Conservation (phyloP, 2,797 vertebrate genomes). For the Thripadectes ignobilis region DNA sequence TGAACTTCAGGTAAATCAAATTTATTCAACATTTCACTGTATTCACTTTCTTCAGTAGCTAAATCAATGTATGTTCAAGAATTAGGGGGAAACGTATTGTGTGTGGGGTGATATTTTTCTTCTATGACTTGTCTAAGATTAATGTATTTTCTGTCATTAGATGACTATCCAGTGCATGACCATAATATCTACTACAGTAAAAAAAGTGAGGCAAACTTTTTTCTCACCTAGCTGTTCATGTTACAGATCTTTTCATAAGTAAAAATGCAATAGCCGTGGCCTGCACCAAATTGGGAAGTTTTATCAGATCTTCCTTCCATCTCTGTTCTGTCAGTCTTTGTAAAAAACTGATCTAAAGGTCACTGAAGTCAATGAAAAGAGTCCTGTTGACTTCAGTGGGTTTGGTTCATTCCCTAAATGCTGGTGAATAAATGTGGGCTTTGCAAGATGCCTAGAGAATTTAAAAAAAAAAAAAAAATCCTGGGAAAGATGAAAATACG, state of each 20-base stretch:
- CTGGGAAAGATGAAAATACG: neutral
- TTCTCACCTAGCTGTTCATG: neutral
- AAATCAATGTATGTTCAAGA: neutral
- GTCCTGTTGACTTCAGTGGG: slow-evolving; percentile 27
- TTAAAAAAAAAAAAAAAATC: neutral
- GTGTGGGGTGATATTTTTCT: neutral
- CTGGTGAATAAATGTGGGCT: slow-evolving; percentile 29
- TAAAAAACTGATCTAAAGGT: slow-evolving; percentile 47
- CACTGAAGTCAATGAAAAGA: slow-evolving; percentile 53
- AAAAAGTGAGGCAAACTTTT: neutral
- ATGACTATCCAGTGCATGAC: neutral
- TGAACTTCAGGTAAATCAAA: neutral
- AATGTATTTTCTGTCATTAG: neutral
- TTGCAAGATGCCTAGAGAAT: slow-evolving; percentile 33
- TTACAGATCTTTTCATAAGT: neutral
- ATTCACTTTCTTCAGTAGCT: neutral
- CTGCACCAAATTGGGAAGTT: neutral
- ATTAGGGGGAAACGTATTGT: neutral
- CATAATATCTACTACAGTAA: neutral
- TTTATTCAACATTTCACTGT: neutral
- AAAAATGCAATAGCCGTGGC: neutral
- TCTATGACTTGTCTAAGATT: neutral
- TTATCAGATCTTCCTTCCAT: neutral
- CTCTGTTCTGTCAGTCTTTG: neutral
- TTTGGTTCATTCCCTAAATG: slow-evolving; percentile 28